Conservation (phyloP, 2,888 invertebrate genomes). For the Sialis lutaria region DNA sequence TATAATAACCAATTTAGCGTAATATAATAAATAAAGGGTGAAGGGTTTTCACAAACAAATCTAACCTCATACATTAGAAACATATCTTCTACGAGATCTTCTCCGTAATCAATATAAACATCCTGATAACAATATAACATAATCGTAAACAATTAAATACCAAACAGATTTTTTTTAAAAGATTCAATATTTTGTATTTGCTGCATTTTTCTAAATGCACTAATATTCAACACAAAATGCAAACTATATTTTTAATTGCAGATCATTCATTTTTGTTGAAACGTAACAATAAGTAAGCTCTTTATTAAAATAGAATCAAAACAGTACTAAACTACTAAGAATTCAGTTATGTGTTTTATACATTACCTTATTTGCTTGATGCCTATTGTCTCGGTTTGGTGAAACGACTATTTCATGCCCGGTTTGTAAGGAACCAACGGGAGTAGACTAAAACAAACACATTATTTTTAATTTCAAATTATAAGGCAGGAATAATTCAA, state of each 20-base stretch:
- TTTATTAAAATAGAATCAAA: too few species aligned
- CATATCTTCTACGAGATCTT: constrained; percentile 20
- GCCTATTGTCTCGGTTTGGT: constrained; percentile 66
- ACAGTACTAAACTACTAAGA: too few species aligned
- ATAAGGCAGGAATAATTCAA: too few species aligned
- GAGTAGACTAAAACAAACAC: constrained; percentile 51
- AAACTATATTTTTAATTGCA: background rate
- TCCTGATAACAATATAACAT: constrained; percentile 6
- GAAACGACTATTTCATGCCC: constrained; percentile 82
- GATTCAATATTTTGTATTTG: too few species aligned
- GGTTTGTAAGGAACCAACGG: constrained; percentile 81
- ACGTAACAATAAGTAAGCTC: too few species aligned
- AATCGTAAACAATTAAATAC: too few species aligned
- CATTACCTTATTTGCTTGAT: constrained; percentile 50
- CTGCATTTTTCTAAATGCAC: constrained; percentile 4
- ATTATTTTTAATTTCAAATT: too few species aligned
- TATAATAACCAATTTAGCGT: too few species aligned
- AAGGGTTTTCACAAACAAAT: constrained; percentile 1
- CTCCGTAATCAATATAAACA: constrained; percentile 20
- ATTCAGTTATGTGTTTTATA: too few species aligned
- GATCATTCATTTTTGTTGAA: too few species aligned
- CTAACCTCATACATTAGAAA: constrained; percentile 28
- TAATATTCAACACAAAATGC: background rate
- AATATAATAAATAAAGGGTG: too few species aligned
- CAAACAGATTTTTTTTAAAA: too few species aligned